Evolutionary conservation across 2,113 vertebrate species (phyloP).

Genomic region (Fulmarus glacialis): DNA sequence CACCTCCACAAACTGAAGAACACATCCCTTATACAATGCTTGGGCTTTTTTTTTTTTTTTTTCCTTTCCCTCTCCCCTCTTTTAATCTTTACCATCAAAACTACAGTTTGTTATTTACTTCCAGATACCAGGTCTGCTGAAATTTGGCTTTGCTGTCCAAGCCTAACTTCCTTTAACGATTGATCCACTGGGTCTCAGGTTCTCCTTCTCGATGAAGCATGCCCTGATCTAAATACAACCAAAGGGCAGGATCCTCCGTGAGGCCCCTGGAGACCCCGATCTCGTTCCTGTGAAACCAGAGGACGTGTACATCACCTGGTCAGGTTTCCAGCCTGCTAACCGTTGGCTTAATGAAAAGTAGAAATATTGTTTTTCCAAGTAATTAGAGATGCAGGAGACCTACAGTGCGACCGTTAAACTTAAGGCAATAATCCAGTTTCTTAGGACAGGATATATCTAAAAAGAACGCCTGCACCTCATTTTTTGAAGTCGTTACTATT

Average conservation of each 20-base stretch:
- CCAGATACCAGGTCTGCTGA: not conserved
- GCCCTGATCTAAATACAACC: rapidly evolving
- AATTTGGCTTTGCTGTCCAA: not conserved
- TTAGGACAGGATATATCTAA: not conserved
- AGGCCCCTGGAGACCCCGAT: not conserved
- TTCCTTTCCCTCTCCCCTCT: no score
- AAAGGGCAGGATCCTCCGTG: not conserved
- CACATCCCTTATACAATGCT: no score
- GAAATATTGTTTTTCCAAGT: not conserved
- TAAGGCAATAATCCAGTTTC: not conserved
- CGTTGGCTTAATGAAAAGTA: not conserved
- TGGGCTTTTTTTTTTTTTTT: no score
- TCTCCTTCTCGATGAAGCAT: not conserved
- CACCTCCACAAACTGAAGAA: not conserved
- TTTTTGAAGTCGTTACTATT: not conserved
- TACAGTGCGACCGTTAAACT: rapidly evolving
- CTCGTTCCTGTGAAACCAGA: not conserved
- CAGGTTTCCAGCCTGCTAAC: not conserved
- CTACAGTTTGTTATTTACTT: not conserved
- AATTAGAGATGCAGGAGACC: not conserved
- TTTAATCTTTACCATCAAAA: not conserved
- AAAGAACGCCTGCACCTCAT: not conserved
- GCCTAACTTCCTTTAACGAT: not conserved
- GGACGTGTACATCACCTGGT: rapidly evolving
- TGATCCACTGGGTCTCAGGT: rapidly evolving